Conservation (phyloP, 2,888 invertebrate genomes). For the Leucophenga montana region DNA sequence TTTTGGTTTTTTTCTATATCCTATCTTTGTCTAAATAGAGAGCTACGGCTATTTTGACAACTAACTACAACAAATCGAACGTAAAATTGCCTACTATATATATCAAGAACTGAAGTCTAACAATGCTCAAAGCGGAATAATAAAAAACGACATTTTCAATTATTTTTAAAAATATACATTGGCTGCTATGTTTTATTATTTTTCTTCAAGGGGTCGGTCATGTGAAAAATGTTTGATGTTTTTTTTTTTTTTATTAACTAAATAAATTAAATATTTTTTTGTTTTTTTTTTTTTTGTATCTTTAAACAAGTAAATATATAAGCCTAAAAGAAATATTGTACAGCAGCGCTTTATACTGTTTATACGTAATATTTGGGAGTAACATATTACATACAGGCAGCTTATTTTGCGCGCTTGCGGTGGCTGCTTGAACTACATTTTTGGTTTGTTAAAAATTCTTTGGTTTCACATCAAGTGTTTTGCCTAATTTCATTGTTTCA, state of each 20-base stretch:
- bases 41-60: too few species aligned
- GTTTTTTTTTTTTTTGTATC: too few species aligned
- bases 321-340: background rate
- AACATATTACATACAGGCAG: background rate
- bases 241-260: slow-evolving; percentile 17
- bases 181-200: slow-evolving; percentile 17
- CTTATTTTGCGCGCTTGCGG: slow-evolving; percentile 41
- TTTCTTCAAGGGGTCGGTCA: slow-evolving; percentile 26
- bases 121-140: background rate
- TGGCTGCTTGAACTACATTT: slow-evolving; percentile 53
- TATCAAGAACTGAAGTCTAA: too few species aligned
- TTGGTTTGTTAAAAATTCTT: slow-evolving; percentile 32
- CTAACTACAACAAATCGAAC: too few species aligned
- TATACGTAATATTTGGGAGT: slow-evolving; percentile 15
- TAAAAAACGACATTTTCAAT: slow-evolving; percentile 4
- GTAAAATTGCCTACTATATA: too few species aligned
- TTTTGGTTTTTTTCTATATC: background rate
- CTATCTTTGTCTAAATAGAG: background rate
- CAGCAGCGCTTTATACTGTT: background rate
- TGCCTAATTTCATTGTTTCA: background rate
- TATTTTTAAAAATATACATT: slow-evolving; percentile 27
- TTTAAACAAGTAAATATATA: slow-evolving; percentile 2
- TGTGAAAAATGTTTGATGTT: slow-evolving; percentile 9
- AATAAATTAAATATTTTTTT: slow-evolving; percentile 15
- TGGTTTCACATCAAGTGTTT: slow-evolving; percentile 44